Base-by-base conservation (phyloP, 2,888 invertebrate species). In the Platycheirus albimanus region DNA sequence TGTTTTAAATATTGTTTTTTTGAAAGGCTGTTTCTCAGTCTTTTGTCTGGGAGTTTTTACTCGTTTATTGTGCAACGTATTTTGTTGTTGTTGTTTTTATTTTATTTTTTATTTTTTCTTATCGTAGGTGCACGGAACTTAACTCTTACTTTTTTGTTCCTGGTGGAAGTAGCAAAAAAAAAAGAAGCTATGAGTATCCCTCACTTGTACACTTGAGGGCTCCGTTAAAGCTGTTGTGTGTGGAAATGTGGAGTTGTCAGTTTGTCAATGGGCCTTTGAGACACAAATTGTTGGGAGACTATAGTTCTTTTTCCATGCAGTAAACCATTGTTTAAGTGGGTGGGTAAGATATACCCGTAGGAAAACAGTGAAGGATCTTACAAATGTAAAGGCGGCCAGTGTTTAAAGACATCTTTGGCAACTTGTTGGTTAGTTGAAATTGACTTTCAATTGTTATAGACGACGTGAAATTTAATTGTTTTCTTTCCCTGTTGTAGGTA, bases 1-100 rank as follows among this genome's bases (percentile, higher is more conserved):
- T 64, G 64, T 36, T 77, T 38, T 71, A 17, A 63, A 70, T 56
- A 71, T 75, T 64, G 56, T 64, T 71, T 52, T 56, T 6, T 33
- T 61, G 38, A 24, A 41, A 58, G 24, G 11, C 47, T 51, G 33
- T 63, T 56, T 38, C 10, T 69, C 33, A 8, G 43, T 2, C 28
- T 36, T 52, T 19, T 56, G 28, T 30, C 17, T 28, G 28, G 20
- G 52, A 15, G 11, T 30, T 47, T 47, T 54, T 69, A 2, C 43
- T 56, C 47, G 6, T 56, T 56, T 58, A 47, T 47, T 56, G 45
- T 56, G 33, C 43, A 56, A 47, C 67, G 28, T 19, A 54, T 64
- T 63, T 19, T 24, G 10, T 13, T 66, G 38, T n/a, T n/a, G n/a
- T n/a, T n/a, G n/a, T n/a, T n/a, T n/a, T 49, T 41, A 67, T 30